Evolutionary conservation across 2,113 vertebrate genomes (phyloP), one percentile per base, ranked within the genome.

Genomic region (Puffinus mauretanicus): DNA sequence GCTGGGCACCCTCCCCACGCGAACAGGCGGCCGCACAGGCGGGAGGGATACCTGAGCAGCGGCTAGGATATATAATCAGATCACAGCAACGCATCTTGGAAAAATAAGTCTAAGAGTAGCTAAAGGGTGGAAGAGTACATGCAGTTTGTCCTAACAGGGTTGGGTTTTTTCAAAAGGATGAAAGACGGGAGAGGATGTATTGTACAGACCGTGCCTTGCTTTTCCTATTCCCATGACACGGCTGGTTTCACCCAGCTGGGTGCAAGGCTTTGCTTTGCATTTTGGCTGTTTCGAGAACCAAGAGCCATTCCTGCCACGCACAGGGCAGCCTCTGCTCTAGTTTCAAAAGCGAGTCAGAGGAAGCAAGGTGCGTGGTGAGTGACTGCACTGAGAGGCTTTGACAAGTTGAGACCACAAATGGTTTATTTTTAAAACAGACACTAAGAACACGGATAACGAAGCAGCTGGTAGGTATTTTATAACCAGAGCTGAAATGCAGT

Each of bases 41-140:
- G 4, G 27, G 29, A n/a, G 34, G n/a, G 67, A 42, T 1, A 17
- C 25, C 44, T 2, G 6, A 11, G 10, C 61, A 30, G 14, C 2
- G 26, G 27, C 16, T 1, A 10, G 38, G 71, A 6, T 18, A 12
- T 5, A 6, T 1, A 5, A 40, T 2, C 61, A 22, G 36, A 44
- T 32, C 4, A 2, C 69, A n/a, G 38, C 20, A 7, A 21, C 0
- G 6, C 1, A 6, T 11, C 46, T 25, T 26, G 32, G 65, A 29
- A 65, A 70, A 57, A 22, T 4, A 13, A 26, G 11, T 7, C 36
- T 5, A 10, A 15, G 16, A 34, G 77, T 1, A 29, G 17, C 57
- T 26, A 5, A 36, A 32, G 71, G 55, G 22, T 17, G 16, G 54
- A 2, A 25, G n/a, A 66, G 75, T 1, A 17, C 14, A 0, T 9